Evolutionary conservation across 2,888 invertebrate species (phyloP).

Genomic region (Gibbula magus): DNA sequence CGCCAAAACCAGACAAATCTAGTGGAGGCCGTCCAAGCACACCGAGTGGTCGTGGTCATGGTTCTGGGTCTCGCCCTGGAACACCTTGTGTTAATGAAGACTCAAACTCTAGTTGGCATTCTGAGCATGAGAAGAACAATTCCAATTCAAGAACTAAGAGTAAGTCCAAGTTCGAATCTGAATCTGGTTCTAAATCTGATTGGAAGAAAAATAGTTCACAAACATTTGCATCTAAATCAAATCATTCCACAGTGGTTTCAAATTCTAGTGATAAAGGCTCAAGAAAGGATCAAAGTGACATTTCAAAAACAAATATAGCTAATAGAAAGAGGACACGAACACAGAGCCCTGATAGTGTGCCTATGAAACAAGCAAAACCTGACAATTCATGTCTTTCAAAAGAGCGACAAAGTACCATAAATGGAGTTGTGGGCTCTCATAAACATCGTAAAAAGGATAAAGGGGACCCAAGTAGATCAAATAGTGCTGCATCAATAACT

Average conservation of each 20-base stretch:
- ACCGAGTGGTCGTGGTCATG: slow-evolving; percentile 5
- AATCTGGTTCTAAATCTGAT: slow-evolving; percentile 24
- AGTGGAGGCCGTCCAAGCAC: slow-evolving; percentile 19
- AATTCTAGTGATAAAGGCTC: slow-evolving; percentile 40
- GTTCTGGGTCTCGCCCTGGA: neutral
- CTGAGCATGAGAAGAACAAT: slow-evolving; percentile 36
- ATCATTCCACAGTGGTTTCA: slow-evolving; percentile 50
- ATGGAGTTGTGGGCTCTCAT: slow-evolving; percentile 35
- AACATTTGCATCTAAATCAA: slow-evolving; percentile 24
- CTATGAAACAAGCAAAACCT: slow-evolving; percentile 38
- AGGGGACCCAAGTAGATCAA: slow-evolving; percentile 13
- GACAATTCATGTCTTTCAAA: slow-evolving; percentile 45
- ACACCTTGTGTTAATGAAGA: slow-evolving; percentile 28
- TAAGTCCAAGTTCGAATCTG: slow-evolving; percentile 27
- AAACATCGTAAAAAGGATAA: slow-evolving; percentile 12
- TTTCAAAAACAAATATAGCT: slow-evolving; percentile 57
- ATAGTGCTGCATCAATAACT: slow-evolving; percentile 23
- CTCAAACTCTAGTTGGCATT: slow-evolving; percentile 36
- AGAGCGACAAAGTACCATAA: slow-evolving; percentile 35
- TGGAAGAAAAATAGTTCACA: neutral
- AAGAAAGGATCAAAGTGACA: slow-evolving; percentile 49
- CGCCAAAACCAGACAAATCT: slow-evolving; percentile 14
- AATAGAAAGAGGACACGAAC: slow-evolving; percentile 48
- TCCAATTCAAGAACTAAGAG: slow-evolving; percentile 34
- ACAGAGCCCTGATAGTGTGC: slow-evolving; percentile 11